These are phyloP conservation scores for Psylliodes chrysocephalus DNA, from an alignment of 2,888 invertebrate genomes.

Conservation along the genomic window DNA sequence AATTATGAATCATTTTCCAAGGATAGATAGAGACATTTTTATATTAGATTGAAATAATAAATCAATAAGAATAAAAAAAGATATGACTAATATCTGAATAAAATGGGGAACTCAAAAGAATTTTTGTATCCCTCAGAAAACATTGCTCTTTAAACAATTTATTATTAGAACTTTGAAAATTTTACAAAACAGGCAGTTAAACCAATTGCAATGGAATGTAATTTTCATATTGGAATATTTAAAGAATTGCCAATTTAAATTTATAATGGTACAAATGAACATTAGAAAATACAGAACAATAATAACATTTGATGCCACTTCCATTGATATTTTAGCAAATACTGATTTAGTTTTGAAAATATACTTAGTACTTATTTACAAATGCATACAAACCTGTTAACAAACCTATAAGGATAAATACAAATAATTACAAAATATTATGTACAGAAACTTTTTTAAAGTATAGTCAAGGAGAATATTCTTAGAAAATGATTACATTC, in stretches of 20 bases:
- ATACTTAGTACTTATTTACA: not conserved
- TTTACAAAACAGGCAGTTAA: not conserved
- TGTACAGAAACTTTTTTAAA: conserved; percentile 15
- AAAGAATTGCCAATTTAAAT: not conserved
- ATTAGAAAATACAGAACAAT: not conserved
- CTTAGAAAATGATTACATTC: conserved; percentile 29
- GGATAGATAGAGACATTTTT: not conserved
- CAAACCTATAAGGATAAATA: conserved; percentile 11
- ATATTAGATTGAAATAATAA: not conserved
- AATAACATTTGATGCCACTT: no score
- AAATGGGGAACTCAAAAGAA: not conserved
- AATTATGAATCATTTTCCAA: conserved; percentile 8
- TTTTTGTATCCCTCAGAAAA: not conserved
- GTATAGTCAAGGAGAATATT: conserved; percentile 17
- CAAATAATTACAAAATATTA: no score
- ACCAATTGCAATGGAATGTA: not conserved
- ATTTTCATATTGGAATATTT: not conserved
- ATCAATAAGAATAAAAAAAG: no score
- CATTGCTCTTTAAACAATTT: not conserved
- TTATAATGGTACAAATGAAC: not conserved
- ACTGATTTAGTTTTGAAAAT: no score
- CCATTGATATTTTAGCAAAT: no score
- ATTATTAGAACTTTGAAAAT: no score
- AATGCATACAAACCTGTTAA: conserved; percentile 2
- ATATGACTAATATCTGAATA: no score